Conservation (phyloP, 2,113 vertebrate species). For the Malurus elegans region DNA sequence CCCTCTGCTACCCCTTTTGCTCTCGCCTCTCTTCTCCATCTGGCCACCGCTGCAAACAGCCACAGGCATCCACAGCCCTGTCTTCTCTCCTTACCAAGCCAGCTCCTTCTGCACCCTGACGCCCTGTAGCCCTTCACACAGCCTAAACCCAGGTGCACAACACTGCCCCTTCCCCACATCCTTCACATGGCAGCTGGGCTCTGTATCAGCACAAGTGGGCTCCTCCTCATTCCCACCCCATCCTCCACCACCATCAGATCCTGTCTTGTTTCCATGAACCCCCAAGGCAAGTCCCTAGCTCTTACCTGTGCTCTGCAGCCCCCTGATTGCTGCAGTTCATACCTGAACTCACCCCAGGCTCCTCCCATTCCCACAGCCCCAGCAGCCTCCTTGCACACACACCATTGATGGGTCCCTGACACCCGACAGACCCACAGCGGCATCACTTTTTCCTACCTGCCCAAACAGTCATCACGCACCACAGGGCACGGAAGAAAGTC, state of each 20-base stretch:
- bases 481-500: background rate
- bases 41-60: rapidly evolving
- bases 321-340: background rate
- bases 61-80: background rate
- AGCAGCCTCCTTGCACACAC: background rate
- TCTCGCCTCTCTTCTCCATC: background rate
- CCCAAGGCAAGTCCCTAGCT: background rate
- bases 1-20: background rate
- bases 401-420: background rate
- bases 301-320: background rate
- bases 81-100: background rate
- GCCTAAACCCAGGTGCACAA: background rate
- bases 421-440: background rate
- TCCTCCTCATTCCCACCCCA: background rate
- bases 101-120: background rate
- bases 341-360: background rate
- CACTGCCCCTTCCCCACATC: background rate
- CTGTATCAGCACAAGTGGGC: background rate
- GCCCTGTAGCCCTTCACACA: background rate
- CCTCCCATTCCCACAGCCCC: background rate
- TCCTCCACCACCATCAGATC: background rate
- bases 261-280: background rate
- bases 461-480: background rate
- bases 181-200: background rate
- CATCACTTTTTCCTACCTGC: background rate